Conservation (phyloP, 2,113 vertebrate genomes). For the Toxostoma redivivum region DNA sequence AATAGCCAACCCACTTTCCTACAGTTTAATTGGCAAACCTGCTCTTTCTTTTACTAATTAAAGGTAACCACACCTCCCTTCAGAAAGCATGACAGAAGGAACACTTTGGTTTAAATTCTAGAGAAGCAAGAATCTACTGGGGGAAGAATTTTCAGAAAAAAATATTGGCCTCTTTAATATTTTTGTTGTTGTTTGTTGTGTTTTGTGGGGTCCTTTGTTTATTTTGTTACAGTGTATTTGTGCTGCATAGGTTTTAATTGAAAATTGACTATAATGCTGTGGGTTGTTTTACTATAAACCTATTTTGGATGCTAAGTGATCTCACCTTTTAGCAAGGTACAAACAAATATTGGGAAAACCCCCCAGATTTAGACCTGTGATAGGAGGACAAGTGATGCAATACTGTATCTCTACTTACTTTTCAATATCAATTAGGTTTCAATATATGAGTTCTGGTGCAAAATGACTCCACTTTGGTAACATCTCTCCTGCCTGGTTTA, state of each 20-base stretch:
- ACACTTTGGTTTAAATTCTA: background rate
- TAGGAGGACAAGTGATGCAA: background rate
- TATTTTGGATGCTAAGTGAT: background rate
- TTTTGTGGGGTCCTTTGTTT: background rate
- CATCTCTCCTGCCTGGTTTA: background rate
- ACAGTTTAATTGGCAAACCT: background rate
- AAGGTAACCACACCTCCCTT: background rate
- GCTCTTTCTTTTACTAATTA: background rate
- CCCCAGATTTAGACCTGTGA: background rate
- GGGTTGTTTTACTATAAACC: background rate
- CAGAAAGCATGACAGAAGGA: background rate
- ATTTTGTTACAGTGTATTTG: background rate
- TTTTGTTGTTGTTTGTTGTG: background rate
- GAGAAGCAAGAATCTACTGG: background rate
- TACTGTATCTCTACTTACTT: background rate
- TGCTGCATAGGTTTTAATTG: background rate
- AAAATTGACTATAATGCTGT: background rate
- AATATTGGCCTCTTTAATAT: background rate
- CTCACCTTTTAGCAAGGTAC: background rate
- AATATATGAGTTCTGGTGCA: background rate
- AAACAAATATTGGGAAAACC: accelerated
- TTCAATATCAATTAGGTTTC: background rate
- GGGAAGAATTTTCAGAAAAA: background rate
- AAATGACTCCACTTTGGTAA: background rate
- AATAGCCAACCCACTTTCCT: background rate